These are phyloP conservation scores for Nasonia longicornis DNA, from an alignment of 1,140 invertebrate genomes.

Conservation along the genomic window DNA sequence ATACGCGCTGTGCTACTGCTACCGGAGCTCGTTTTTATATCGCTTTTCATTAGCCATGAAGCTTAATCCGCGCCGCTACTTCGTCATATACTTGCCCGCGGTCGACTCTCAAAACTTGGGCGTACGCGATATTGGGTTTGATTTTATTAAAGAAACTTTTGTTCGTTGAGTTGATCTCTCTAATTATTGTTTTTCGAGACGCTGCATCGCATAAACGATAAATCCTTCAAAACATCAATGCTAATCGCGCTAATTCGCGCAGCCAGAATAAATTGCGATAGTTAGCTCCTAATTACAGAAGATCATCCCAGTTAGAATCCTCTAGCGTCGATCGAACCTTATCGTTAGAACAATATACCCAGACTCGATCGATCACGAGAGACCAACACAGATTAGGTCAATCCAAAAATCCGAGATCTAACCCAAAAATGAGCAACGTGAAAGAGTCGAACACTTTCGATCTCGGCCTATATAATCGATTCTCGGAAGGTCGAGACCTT, in stretches of 20 bases:
- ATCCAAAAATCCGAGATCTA: neutral
- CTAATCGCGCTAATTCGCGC: neutral
- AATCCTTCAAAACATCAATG: neutral
- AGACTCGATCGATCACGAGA: neutral
- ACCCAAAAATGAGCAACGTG: neutral
- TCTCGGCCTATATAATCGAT: constrained; percentile 16
- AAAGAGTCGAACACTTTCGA: neutral
- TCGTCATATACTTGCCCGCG: constrained; percentile 16
- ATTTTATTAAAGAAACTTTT: neutral
- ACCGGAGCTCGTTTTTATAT: constrained; percentile 41
- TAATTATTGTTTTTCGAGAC: neutral
- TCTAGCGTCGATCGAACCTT: neutral
- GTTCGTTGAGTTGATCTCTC: neutral
- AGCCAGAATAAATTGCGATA: neutral
- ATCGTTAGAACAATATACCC: neutral
- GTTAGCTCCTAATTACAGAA: neutral
- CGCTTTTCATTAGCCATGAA: constrained; percentile 45
- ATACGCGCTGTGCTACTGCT: neutral
- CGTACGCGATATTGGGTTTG: neutral
- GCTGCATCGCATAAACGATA: neutral
- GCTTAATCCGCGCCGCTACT: constrained; percentile 35
- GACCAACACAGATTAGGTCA: neutral
- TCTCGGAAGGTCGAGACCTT: constrained; percentile 19
- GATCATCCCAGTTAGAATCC: neutral
- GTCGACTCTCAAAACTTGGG: neutral